Percentiles rank a stretch among this genome's conserved stretches.
These are phyloP conservation scores for Caretta caretta DNA, from an alignment of 2,113 vertebrate genomes.

Conservation along the genomic window DNA sequence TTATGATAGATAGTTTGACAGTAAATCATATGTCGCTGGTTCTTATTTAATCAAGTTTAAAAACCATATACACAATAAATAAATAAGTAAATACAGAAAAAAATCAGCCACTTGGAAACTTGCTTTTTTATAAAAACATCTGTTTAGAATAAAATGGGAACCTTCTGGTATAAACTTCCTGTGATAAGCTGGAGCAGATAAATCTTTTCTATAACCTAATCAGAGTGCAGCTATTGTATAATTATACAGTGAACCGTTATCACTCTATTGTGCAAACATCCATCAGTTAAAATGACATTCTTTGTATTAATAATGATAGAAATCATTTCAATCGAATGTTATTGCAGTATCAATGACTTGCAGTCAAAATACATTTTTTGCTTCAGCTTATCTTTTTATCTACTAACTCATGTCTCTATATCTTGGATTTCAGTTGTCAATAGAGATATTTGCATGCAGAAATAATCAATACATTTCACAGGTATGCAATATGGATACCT, in stretches of 20 bases:
- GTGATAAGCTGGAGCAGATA: neutral
- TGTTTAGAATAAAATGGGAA: neutral
- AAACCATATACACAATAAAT: neutral
- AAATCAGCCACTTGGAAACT: neutral
- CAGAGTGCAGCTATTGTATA: neutral
- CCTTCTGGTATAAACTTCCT: neutral
- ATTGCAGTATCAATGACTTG: conserved; percentile 29
- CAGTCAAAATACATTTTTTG: neutral
- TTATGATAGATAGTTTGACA: neutral
- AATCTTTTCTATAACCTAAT: conserved; percentile 8
- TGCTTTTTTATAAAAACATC: neutral
- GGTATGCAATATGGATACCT: neutral
- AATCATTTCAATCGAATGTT: conserved; percentile 35
- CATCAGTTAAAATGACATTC: neutral
- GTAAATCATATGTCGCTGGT: neutral
- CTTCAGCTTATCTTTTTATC: conserved; percentile 22
- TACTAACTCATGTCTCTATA: neutral
- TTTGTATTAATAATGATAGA: conserved; percentile 10
- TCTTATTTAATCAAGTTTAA: neutral
- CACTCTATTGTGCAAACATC: conserved; percentile 9
- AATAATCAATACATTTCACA: neutral
- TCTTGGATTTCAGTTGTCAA: neutral
- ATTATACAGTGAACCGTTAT: neutral
- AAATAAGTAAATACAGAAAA: neutral
- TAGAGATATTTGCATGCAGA: neutral